These are phyloP conservation scores for Spondyliosoma cantharus DNA, from an alignment of 2,797 vertebrate genomes.

Conservation along the genomic window DNA sequence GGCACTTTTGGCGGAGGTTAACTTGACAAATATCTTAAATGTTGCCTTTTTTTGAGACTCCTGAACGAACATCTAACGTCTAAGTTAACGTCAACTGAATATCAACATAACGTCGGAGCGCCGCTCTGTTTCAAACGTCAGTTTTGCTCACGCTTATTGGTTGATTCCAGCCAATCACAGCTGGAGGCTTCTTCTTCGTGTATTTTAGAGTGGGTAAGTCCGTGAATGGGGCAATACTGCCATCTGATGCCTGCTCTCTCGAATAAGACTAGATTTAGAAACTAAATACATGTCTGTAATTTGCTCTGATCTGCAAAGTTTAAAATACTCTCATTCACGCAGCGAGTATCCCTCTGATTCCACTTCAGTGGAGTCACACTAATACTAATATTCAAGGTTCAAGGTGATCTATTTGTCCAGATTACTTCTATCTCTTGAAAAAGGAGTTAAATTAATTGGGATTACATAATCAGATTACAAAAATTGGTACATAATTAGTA, in stretches of 20 bases:
- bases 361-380: background rate
- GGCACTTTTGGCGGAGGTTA: background rate
- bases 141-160: constrained; percentile 28
- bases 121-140: constrained; percentile 52
- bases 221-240: background rate
- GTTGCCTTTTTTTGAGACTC: background rate
- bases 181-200: constrained; percentile 31
- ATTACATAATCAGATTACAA: too few species aligned
- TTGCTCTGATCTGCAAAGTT: background rate
- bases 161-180: constrained; percentile 55
- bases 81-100: background rate
- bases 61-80: fast-evolving
- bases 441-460: too few species aligned
- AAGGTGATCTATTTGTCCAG: too few species aligned
- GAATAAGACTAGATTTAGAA: background rate
- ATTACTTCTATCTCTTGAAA: background rate
- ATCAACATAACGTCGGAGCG: background rate
- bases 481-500: too few species aligned
- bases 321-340: background rate
- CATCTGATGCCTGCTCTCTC: constrained; percentile 8
- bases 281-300: background rate
- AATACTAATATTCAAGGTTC: background rate
- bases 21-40: background rate
- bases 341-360: background rate
- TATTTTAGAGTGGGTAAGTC: fast-evolving